Evolutionary conservation across 2,888 invertebrate genomes (phyloP), one percentile per base, ranked within the genome.

Genomic region (Philaethria dido): DNA sequence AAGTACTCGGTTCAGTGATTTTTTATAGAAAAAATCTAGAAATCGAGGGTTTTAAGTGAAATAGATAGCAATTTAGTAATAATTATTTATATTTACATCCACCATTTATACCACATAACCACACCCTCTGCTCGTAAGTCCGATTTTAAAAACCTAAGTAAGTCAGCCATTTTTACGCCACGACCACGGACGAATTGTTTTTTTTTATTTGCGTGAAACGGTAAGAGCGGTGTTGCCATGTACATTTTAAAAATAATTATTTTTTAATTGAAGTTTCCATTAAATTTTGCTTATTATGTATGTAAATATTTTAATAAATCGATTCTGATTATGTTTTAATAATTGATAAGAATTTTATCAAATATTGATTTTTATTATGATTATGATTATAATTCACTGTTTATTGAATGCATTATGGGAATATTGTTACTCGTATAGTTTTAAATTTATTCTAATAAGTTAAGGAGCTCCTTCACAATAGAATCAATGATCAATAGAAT

Each of bases 1-100:
- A 69, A 69, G 89, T 79, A 87, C 89, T 84, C 80, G 83, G 80
- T 89, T 91, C 76, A 80, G 82, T 86, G 89, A 78, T 85, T 89
- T 92, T 91, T 89, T 9, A 73, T 29, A 47, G 18, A 88, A 91
- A 91, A 92, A 88, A 79, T 86, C 88, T 80, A 88, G 72, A 79
- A 91, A 86, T 86, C 78, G 84, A 87, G 89, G 66, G 87, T 72
- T 22, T 54, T 22, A 36, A 20, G 18, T 61, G 44, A 54, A 62
- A 45, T 60, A 68, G 71, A 69, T 73, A 70, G 69, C 71, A 70
- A 62, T 70, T 45, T 33, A 13, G 25, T 54, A 45, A 33, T 45
- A 29, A 29, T 25, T 45, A 11, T 3, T 13, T 39, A 39, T 2
- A 39, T 36, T 36, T 9, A 9, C n/a, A n/a, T n/a, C n/a, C n/a